Evolutionary conservation across 1,140 invertebrate species (phyloP).

Genomic region (Euwallacea similis): DNA sequence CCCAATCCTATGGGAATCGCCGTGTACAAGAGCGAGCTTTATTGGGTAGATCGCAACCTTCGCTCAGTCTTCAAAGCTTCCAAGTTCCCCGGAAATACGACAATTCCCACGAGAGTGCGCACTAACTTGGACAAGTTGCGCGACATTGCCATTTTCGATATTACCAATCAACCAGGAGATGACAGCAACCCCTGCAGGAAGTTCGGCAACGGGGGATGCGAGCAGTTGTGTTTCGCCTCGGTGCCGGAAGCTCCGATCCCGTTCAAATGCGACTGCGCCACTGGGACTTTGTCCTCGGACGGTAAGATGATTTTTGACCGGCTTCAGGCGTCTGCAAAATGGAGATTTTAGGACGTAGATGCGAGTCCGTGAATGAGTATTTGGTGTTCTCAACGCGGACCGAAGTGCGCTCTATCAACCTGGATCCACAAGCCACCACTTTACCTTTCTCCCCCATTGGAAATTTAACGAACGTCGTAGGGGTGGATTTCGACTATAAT

Average conservation of each 20-base stretch:
- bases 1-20: constrained; percentile 95
- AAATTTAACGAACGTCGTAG: constrained; percentile 95
- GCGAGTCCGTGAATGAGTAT: constrained; percentile 83
- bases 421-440: constrained; percentile 79
- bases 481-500: constrained; percentile 92
- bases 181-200: constrained; percentile 77
- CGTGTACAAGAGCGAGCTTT: constrained; percentile 80
- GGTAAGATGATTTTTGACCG: constrained; percentile 47
- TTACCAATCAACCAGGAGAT: constrained; percentile 80
- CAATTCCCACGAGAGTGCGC: constrained; percentile 69
- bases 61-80: constrained; percentile 84
- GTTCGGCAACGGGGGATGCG: constrained; percentile 80
- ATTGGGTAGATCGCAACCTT: constrained; percentile 95
- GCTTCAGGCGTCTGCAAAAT: no score
- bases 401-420: constrained; percentile 82
- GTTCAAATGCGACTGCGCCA: constrained; percentile 85
- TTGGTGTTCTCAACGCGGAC: constrained; percentile 89
- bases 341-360: constrained; percentile 59
- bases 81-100: constrained; percentile 72
- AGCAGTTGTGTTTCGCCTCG: constrained; percentile 91
- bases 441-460: constrained; percentile 83
- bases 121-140: constrained; percentile 81
- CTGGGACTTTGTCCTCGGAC: constrained; percentile 67
- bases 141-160: constrained; percentile 89
- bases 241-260: constrained; percentile 65